These are phyloP conservation scores for Tethea ocularis DNA, from an alignment of 2,888 invertebrate species.

Conservation along the genomic window DNA sequence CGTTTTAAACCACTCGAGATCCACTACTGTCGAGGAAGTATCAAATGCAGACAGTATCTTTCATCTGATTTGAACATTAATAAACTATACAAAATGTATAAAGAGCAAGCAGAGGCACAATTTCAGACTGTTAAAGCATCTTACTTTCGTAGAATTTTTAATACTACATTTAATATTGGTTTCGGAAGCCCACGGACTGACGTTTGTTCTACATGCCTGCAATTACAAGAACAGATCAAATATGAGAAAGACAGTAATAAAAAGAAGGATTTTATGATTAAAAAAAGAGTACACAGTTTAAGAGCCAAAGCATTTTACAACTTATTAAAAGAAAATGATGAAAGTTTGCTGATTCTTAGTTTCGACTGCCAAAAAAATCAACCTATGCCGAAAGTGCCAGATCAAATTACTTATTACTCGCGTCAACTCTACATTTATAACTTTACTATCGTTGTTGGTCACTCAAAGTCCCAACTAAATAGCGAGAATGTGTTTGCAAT, in stretches of 20 bases:
- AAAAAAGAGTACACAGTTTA: conserved; percentile 31
- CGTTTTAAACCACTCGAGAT: conserved; percentile 22
- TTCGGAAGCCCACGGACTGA: conserved; percentile 33
- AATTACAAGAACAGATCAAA: conserved; percentile 31
- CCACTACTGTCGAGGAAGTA: conserved; percentile 21
- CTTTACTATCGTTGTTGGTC: conserved; percentile 14
- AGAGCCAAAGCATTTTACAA: conserved; percentile 33
- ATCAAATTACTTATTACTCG: conserved; percentile 31
- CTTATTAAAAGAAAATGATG: conserved; percentile 27
- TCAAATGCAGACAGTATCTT: conserved; percentile 27
- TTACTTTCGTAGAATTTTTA: conserved; percentile 32
- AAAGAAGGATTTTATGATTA: conserved; percentile 26
- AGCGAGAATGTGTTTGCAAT: conserved; percentile 21
- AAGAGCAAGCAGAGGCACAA: conserved; percentile 14
- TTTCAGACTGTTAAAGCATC: conserved; percentile 16
- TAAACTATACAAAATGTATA: conserved; percentile 27
- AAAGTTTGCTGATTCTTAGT: conserved; percentile 23
- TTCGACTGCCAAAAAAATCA: conserved; percentile 32
- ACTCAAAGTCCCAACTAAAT: conserved; percentile 11
- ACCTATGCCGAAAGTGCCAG: conserved; percentile 26
- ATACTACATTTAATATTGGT: conserved; percentile 30
- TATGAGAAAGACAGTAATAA: conserved; percentile 23
- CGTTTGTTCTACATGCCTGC: conserved; percentile 31
- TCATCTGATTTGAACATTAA: conserved; percentile 22
- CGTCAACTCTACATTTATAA: conserved; percentile 23